Percentiles rank a stretch among this genome's conserved stretches.
Conservation (phyloP, 1,140 invertebrate genomes). For the Laupala kohalensis region DNA sequence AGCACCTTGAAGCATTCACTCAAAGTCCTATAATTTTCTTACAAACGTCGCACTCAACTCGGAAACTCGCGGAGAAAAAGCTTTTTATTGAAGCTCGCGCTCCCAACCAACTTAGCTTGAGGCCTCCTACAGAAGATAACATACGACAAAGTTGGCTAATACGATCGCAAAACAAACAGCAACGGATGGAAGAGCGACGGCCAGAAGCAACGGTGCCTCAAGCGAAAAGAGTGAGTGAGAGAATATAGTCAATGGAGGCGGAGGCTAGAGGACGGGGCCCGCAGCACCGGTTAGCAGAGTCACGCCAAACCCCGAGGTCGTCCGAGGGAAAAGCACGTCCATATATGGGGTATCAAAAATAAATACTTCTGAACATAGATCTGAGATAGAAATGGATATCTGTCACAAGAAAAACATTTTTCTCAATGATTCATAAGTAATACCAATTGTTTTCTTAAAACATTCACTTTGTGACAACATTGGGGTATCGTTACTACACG, state of each 20-base stretch:
- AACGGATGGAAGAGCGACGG: neutral
- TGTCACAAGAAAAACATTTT: no score
- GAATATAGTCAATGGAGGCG: neutral
- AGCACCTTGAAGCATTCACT: neutral
- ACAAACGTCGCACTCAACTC: neutral
- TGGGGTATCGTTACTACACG: no score
- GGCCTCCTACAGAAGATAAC: neutral
- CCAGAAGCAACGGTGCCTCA: neutral
- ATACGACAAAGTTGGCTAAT: neutral
- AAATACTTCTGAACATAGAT: no score
- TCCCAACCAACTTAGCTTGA: neutral
- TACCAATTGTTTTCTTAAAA: no score
- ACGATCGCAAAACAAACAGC: neutral
- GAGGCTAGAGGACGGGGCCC: neutral
- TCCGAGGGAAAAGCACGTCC: no score
- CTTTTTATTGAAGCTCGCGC: neutral
- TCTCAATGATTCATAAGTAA: no score
- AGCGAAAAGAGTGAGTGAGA: neutral
- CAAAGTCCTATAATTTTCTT: neutral
- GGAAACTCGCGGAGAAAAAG: neutral
- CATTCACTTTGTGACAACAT: no score
- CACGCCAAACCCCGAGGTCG: neutral
- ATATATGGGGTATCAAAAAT: no score
- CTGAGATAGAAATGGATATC: no score
- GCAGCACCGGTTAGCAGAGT: no score